A percentile compares a stretch with the other conserved stretches of the same genome.
phyloP scores from a whole-genome alignment of 2,888 invertebrate species.

The Eueremaeus valkanovi region DNA sequence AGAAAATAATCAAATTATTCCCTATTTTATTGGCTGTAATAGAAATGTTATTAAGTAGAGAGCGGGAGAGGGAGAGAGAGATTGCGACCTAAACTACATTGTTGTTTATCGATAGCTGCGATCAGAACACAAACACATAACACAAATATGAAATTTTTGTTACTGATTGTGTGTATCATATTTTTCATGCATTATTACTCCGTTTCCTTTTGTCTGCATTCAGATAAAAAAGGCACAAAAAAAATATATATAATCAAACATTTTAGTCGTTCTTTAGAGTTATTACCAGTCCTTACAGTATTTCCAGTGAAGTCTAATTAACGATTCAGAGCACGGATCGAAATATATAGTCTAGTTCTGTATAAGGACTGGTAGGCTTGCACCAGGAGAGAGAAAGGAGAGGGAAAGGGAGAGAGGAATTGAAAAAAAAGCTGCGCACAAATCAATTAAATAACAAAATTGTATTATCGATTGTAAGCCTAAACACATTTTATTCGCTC shows the following conservation, averaged over 20 bases:
- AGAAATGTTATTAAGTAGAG: too few species aligned
- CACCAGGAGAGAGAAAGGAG: too few species aligned
- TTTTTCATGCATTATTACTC: not conserved
- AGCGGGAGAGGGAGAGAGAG: too few species aligned
- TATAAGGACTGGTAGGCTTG: not conserved
- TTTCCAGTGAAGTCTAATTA: not conserved
- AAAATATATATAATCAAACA: not conserved
- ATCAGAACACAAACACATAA: not conserved
- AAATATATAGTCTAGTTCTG: not conserved
- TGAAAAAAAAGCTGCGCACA: constrained; percentile 2
- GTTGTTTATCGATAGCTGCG: not conserved
- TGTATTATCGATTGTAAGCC: constrained; percentile 11
- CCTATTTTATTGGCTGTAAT: too few species aligned
- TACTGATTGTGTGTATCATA: not conserved
- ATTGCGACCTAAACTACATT: not conserved
- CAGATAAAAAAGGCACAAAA: not conserved
- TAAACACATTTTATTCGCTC: constrained; percentile 8
- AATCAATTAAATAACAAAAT: constrained; percentile 27
- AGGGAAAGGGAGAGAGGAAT: not conserved
- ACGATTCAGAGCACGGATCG: constrained; percentile 10
- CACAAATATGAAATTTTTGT: not conserved
- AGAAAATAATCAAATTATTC: too few species aligned
- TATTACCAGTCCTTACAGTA: not conserved
- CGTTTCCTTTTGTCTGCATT: not conserved
- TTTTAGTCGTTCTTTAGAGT: not conserved